A percentile compares a stretch with the other conserved stretches of the same genome.
Conservation (phyloP, 2,888 invertebrate species). For the Hermaeophaga mercurialis region DNA sequence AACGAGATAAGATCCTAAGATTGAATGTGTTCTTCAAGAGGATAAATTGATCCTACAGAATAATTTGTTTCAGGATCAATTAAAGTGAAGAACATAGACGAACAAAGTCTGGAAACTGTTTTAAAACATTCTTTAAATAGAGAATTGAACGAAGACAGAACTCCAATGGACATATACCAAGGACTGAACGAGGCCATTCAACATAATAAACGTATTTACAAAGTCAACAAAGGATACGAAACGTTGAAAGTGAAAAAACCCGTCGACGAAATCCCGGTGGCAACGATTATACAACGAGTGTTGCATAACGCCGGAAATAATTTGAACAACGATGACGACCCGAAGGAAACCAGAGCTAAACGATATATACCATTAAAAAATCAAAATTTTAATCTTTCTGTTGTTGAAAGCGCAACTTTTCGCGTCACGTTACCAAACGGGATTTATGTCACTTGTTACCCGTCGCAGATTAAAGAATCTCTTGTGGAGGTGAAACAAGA, state of each 20-base stretch:
- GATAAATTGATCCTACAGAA: too few species aligned
- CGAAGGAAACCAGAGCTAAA: slow-evolving; percentile 10
- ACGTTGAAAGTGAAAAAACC: slow-evolving; percentile 29
- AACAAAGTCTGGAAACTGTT: background rate
- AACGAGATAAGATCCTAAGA: too few species aligned
- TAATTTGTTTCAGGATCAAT: background rate
- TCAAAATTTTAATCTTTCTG: background rate
- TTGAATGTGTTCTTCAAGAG: too few species aligned
- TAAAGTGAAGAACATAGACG: background rate
- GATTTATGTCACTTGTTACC: slow-evolving; percentile 38
- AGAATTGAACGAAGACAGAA: background rate
- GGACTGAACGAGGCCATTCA: slow-evolving; percentile 28
- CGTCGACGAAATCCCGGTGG: slow-evolving; percentile 32
- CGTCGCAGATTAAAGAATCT: slow-evolving; percentile 31
- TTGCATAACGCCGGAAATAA: slow-evolving; percentile 17
- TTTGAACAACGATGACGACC: background rate
- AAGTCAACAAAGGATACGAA: slow-evolving; percentile 35
- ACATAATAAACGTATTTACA: slow-evolving; percentile 35
- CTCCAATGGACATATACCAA: slow-evolving; percentile 16
- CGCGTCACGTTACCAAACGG: slow-evolving; percentile 45
- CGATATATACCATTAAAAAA: slow-evolving; percentile 12
- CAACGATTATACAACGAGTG: slow-evolving; percentile 26
- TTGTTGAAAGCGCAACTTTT: slow-evolving; percentile 29
- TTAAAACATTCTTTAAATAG: background rate
- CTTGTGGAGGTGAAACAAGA: slow-evolving; percentile 44